These are phyloP conservation scores for Apodemus speciosus DNA, from an alignment of 2,113 vertebrate genomes.

Conservation along the genomic window DNA sequence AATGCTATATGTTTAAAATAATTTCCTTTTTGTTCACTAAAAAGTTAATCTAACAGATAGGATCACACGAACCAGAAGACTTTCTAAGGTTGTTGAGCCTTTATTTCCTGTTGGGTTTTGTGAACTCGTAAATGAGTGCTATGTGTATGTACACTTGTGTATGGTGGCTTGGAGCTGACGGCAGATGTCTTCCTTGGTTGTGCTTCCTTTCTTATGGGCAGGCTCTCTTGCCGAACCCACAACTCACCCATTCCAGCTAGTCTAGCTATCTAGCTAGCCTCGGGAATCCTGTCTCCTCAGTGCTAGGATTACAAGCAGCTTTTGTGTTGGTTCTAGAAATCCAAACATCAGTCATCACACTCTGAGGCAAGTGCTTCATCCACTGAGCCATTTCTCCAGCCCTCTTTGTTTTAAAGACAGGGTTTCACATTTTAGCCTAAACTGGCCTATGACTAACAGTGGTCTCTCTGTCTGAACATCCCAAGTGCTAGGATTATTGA, in stretches of 20 bases:
- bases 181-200: not conserved
- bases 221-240: not conserved
- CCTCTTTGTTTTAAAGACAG: not conserved
- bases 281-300: not conserved
- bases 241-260: not conserved
- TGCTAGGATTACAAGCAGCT: not conserved
- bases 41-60: not conserved
- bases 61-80: constrained; percentile 6
- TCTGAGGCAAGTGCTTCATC: not conserved
- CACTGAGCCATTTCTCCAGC: not conserved
- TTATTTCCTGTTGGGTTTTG: not conserved
- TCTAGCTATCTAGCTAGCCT: not conserved
- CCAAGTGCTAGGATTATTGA: not conserved
- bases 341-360: not conserved
- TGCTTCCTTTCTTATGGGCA: not conserved
- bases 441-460: not conserved
- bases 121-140: not conserved
- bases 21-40: constrained; percentile 52
- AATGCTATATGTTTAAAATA: not conserved
- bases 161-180: not conserved
- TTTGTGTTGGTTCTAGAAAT: not conserved
- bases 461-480: not conserved
- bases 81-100: not conserved
- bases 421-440: not conserved
- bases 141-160: not conserved